Evolutionary conservation across 2,888 invertebrate genomes (phyloP), one percentile per base, ranked within the genome.

Genomic region (Formica aserva): DNA sequence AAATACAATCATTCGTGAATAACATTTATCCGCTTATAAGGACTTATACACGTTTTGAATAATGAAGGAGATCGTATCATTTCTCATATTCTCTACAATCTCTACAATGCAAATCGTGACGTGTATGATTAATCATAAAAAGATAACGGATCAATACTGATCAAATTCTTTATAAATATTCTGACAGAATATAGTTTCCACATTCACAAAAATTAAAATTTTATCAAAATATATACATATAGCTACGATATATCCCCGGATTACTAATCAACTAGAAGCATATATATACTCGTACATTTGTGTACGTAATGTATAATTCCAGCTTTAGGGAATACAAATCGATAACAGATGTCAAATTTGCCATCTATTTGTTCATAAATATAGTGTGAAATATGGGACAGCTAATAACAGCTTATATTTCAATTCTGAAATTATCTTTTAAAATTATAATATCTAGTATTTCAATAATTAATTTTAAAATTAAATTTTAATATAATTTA

Each of bases 51-150:
- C 26, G 6, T 29, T 67, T 69, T 60, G 60, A 69, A 57, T 57
- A 69, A 69, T 8, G 22, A 60, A 26, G 41, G 18, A 41, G 22
- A 45, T 60, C 8, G 8, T 60, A 32, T 45, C 1, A 52, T 22
- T 52, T 69, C 48, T 52, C 29, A 29, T 67, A 41, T 71, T 32
- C n/a, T n/a, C n/a, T n/a, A n/a, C n/a, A n/a, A n/a, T n/a, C 0
- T n/a, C 15, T 69, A 3, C 8, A n/a, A 78, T 32, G n/a, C 22
- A 11, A 5, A n/a, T 60, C 3, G 15, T 48, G 26, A 67, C 15
- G 52, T 52, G 60, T 26, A 75, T 32, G 22, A 60, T 60, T 2
- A 26, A 65, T 82, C 48, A 41, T 67, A 67, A 76, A 82, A 69
- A 60, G 15, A 29, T n/a, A 4, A 13, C 15, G 35, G 5, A 41